These are phyloP conservation scores for Chrysolina haemoptera DNA, from an alignment of 2,888 invertebrate genomes.

Conservation along the genomic window DNA sequence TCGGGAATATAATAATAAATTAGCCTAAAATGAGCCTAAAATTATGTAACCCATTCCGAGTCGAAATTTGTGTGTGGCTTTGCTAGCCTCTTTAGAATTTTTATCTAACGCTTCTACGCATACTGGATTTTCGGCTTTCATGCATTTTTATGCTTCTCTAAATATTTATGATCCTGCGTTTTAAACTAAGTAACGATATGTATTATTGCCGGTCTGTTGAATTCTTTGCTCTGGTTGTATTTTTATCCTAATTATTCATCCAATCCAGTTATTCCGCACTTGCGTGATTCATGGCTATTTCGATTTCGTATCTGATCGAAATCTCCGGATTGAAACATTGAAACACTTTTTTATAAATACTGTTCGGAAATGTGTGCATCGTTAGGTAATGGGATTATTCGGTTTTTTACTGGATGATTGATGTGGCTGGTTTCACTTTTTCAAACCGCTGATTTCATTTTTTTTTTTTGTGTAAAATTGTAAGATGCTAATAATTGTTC, in stretches of 20 bases:
- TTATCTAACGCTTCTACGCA: neutral
- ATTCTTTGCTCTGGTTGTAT: slow-evolving; percentile 44
- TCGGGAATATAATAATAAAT: too few relatives aligned
- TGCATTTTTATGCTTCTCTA: slow-evolving; percentile 34
- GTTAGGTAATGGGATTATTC: slow-evolving; percentile 1
- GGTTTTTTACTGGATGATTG: neutral
- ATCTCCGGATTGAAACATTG: neutral
- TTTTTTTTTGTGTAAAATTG: too few relatives aligned
- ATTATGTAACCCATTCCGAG: too few relatives aligned
- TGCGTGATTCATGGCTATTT: slow-evolving; percentile 22
- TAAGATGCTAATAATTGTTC: neutral
- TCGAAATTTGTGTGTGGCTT: too few relatives aligned
- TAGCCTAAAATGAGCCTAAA: too few relatives aligned
- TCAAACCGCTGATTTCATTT: neutral
- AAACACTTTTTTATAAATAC: slow-evolving; percentile 15
- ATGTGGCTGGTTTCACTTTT: slow-evolving; percentile 19
- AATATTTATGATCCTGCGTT: slow-evolving; percentile 38
- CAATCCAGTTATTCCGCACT: slow-evolving; percentile 19
- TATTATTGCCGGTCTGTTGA: slow-evolving; percentile 41
- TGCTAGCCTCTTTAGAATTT: neutral
- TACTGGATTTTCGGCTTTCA: neutral
- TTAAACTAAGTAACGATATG: slow-evolving; percentile 16
- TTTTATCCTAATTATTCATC: slow-evolving; percentile 34
- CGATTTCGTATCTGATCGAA: slow-evolving; percentile 16
- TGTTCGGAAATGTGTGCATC: neutral